phyloP scores from a whole-genome alignment of 2,888 invertebrate genomes.

The Rutpela maculata region DNA sequence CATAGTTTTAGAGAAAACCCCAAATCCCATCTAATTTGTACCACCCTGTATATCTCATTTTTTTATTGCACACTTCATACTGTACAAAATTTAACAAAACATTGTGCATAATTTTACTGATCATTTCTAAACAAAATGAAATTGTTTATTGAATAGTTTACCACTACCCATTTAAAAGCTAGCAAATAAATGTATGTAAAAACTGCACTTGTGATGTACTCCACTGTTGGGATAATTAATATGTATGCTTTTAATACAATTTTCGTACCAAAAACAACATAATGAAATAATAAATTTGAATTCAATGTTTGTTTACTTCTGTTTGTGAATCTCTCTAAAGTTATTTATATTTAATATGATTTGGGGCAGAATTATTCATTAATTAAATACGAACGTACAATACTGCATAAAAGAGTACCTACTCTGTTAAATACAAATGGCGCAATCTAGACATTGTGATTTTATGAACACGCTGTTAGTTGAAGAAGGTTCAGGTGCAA shows the following conservation, averaged over 20 bases:
- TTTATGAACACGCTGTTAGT: too few relatives aligned
- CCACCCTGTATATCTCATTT: too few relatives aligned
- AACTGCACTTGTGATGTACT: not conserved
- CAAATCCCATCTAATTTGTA: too few relatives aligned
- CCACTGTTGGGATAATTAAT: not conserved
- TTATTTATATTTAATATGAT: slow-evolving; percentile 18
- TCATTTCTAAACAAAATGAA: too few relatives aligned
- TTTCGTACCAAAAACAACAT: slow-evolving; percentile 16
- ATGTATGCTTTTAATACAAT: slow-evolving; percentile 13
- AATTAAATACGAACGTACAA: slow-evolving; percentile 1
- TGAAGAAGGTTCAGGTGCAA: too few relatives aligned
- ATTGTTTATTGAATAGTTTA: too few relatives aligned
- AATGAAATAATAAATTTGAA: slow-evolving; percentile 29
- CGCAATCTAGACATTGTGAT: not conserved
- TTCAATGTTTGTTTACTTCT: slow-evolving; percentile 21
- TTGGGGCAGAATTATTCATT: slow-evolving; percentile 9
- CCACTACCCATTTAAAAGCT: too few relatives aligned
- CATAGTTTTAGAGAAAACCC: too few relatives aligned
- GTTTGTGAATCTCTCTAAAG: not conserved
- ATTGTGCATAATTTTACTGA: too few relatives aligned
- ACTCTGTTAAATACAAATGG: not conserved
- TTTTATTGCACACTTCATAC: too few relatives aligned
- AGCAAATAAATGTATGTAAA: not conserved
- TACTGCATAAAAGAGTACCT: not conserved
- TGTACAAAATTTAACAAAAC: too few relatives aligned